These are phyloP conservation scores for Tautogolabrus adspersus DNA, from an alignment of 2,113 vertebrate species.

Conservation along the genomic window DNA sequence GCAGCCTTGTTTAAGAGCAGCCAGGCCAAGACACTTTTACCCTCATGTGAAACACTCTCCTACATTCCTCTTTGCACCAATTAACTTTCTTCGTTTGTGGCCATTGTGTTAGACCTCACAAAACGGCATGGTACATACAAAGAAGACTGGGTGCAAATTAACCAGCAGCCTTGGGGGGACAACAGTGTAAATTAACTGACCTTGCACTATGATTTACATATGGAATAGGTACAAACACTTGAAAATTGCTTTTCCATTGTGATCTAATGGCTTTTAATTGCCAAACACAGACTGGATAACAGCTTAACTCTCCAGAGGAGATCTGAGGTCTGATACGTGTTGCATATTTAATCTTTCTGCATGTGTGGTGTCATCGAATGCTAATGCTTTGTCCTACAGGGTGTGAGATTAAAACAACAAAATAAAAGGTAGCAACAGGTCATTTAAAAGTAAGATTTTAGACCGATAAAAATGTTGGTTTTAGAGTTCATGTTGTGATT, in stretches of 20 bases:
- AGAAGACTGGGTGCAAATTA: constrained; percentile 27
- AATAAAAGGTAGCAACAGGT: no score
- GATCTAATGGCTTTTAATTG: constrained; percentile 63
- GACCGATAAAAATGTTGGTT: no score
- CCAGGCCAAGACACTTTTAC: no score
- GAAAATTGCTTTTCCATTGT: constrained; percentile 61
- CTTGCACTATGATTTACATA: constrained; percentile 38
- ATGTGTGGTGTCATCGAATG: constrained; percentile 4
- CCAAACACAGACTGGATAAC: constrained; percentile 35
- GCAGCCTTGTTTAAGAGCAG: background rate
- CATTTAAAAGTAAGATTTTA: no score
- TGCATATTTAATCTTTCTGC: constrained; percentile 30
- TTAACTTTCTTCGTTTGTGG: background rate
- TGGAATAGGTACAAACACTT: constrained; percentile 51
- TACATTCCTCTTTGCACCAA: background rate
- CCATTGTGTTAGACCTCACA: constrained; percentile 18
- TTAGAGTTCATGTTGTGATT: no score
- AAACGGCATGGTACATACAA: background rate
- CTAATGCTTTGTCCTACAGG: background rate
- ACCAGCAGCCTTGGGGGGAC: constrained; percentile 34
- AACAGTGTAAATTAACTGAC: constrained; percentile 47
- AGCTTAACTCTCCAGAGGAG: constrained; percentile 25
- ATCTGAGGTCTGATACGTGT: background rate
- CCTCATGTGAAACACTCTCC: background rate
- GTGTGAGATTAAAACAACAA: background rate